A percentile compares a stretch with the other conserved stretches of the same genome.
Conservation (phyloP, 2,113 vertebrate species). For the Castor canadensis region DNA sequence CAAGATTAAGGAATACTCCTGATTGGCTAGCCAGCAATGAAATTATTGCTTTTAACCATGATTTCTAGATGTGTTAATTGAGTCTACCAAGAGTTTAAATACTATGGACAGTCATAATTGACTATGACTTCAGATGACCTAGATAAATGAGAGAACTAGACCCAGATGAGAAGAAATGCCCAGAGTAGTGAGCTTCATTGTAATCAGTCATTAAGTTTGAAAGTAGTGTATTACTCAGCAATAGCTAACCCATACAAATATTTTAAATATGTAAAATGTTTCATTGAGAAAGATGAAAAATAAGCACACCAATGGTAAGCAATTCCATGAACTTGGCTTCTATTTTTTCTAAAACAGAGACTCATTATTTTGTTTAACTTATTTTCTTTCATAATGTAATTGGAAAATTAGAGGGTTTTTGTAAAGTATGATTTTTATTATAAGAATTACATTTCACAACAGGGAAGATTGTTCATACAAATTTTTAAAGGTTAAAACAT, state of each 20-base stretch:
- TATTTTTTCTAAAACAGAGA: neutral
- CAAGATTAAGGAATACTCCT: neutral
- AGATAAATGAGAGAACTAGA: no score
- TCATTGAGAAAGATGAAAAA: neutral
- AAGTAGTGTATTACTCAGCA: neutral
- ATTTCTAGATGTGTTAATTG: neutral
- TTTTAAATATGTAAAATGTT: neutral
- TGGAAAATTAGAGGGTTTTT: neutral
- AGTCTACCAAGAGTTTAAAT: neutral
- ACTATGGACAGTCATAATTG: neutral
- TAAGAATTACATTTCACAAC: slow-evolving; percentile 37
- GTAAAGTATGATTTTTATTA: neutral
- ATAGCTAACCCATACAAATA: neutral
- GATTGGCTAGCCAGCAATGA: neutral
- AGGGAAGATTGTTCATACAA: neutral
- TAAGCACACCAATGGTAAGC: neutral
- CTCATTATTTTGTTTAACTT: neutral
- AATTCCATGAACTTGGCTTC: neutral
- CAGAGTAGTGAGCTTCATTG: neutral
- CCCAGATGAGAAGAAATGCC: neutral
- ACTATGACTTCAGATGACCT: neutral
- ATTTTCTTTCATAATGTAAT: slow-evolving; percentile 5
- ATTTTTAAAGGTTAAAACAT: slow-evolving; percentile 17
- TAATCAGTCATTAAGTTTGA: neutral
- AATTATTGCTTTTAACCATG: neutral